Conservation (phyloP, 2,888 invertebrate genomes). For the Uloborus plumipes region DNA sequence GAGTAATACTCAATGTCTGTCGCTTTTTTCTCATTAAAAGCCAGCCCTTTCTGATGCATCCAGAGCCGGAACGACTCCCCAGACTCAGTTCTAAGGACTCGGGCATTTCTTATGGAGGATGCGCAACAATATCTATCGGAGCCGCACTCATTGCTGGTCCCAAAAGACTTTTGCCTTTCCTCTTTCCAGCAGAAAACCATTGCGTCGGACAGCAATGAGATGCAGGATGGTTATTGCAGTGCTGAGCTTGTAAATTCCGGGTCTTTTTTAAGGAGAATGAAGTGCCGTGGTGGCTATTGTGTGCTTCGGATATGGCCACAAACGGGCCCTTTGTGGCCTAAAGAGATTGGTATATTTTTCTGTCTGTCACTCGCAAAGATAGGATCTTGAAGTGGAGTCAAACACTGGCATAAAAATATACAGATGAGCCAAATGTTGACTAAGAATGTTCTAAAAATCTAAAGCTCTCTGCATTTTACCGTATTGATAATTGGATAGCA, state of each 20-base stretch:
- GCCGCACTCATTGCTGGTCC: neutral
- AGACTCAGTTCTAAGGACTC: slow-evolving; percentile 32
- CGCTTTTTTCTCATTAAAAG: too few species aligned
- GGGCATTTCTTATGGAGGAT: slow-evolving; percentile 41
- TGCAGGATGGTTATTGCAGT: slow-evolving; percentile 34
- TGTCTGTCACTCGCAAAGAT: too few species aligned
- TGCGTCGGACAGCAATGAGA: slow-evolving; percentile 29
- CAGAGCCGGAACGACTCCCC: slow-evolving; percentile 36
- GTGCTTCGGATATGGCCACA: slow-evolving; percentile 1
- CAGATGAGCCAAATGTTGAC: too few species aligned
- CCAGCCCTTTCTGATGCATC: too few species aligned
- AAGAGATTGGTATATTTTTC: too few species aligned
- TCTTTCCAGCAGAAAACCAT: slow-evolving; percentile 7
- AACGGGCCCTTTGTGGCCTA: too few species aligned
- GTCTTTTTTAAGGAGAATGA: slow-evolving; percentile 34
- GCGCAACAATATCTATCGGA: slow-evolving; percentile 33
- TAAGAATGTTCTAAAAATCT: too few species aligned
- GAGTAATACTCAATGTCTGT: too few species aligned
- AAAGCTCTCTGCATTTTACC: too few species aligned
- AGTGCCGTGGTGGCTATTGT: slow-evolving; percentile 17
- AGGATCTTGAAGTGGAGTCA: too few species aligned
- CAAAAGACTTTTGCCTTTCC: slow-evolving; percentile 13
- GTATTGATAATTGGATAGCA: too few species aligned
- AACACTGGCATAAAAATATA: too few species aligned
- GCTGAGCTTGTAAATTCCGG: slow-evolving; percentile 37